Evolutionary conservation across 2,888 invertebrate genomes (phyloP), one percentile per base, ranked within the genome.

Genomic region (Glaucopsyche alexis): DNA sequence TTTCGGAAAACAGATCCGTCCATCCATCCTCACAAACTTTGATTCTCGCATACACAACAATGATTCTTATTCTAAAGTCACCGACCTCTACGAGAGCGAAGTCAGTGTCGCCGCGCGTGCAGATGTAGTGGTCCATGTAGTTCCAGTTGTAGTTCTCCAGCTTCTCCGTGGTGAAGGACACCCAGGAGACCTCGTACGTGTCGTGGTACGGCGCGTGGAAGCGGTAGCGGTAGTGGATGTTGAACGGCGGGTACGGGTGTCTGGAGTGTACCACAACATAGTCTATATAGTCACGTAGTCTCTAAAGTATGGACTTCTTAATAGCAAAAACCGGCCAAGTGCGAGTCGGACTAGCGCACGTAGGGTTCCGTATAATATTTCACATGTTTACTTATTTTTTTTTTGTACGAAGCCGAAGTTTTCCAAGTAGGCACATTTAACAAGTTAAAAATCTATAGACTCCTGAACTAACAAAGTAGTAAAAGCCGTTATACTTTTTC

Each of bases 131-230:
- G 90, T 99, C 99, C 91, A 99, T 95, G 84, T 98, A 98, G 88
- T 99, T 99, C 99, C 99, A 99, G 90, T 98, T 98, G 85, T 97
- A 99, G 80, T 97, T 98, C 88, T 99, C 99, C 72, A 99, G 90
- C 84, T 98, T 98, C 88, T 99, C 98, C 0, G 98, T 98, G 1
- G 96, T 96, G 87, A 99, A 99, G 65, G 98, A 96, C 0, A 98
- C 98, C 94, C 97, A 97, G 0, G 98, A 99, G 55, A 98, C 96
- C 85, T 98, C 98, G 85, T 99, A 99, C 0, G 96, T 97, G 79
- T 97, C 96, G 85, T 97, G 97, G 88, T 98, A 96, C 0, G 98
- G 98, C 0, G 98, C 98, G 88, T 97, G 97, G 89, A 98, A 98
- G 55, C 98, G 95, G 87, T 98, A 98, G 16, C 97, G 95, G 87